phyloP scores from a whole-genome alignment of 2,797 vertebrate species.

The Pogonophryne albipinna region DNA sequence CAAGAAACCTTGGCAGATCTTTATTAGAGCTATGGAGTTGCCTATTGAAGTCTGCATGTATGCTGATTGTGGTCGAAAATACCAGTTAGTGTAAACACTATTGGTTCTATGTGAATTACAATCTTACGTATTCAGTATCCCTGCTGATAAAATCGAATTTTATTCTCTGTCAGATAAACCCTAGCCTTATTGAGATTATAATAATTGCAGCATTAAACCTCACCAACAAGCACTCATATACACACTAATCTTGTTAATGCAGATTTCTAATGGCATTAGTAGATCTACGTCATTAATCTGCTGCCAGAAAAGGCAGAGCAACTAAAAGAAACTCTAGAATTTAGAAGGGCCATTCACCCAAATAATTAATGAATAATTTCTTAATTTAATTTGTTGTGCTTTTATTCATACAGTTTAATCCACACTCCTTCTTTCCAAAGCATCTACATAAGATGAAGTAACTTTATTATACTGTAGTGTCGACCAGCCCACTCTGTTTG shows the following conservation, averaged over 20 bases:
- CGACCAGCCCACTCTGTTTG: conserved; percentile 24
- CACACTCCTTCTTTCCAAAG: background rate
- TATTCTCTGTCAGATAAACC: conserved; percentile 21
- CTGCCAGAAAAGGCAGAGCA: conserved; percentile 64
- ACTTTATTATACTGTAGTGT: background rate
- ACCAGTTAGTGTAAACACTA: background rate
- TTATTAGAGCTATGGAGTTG: background rate
- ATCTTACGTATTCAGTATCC: background rate
- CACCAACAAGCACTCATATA: conserved; percentile 17
- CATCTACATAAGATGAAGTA: conserved; percentile 21
- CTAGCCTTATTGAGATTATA: conserved; percentile 18
- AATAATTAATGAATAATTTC: conserved; percentile 54
- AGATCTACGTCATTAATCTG: conserved; percentile 78
- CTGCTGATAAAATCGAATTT: conserved; percentile 29
- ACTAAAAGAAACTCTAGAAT: conserved; percentile 58
- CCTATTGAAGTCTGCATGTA: background rate
- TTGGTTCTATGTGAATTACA: background rate
- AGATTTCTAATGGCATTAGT: conserved; percentile 74
- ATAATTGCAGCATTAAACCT: conserved; percentile 33
- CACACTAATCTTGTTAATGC: conserved; percentile 31
- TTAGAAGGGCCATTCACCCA: conserved; percentile 54
- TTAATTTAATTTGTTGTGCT: conserved; percentile 16
- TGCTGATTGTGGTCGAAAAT: background rate
- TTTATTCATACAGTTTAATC: conserved; percentile 48
- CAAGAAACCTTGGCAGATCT: background rate